Base-by-base conservation (phyloP, 2,888 invertebrate species). In the Eupeodes luniger region DNA sequence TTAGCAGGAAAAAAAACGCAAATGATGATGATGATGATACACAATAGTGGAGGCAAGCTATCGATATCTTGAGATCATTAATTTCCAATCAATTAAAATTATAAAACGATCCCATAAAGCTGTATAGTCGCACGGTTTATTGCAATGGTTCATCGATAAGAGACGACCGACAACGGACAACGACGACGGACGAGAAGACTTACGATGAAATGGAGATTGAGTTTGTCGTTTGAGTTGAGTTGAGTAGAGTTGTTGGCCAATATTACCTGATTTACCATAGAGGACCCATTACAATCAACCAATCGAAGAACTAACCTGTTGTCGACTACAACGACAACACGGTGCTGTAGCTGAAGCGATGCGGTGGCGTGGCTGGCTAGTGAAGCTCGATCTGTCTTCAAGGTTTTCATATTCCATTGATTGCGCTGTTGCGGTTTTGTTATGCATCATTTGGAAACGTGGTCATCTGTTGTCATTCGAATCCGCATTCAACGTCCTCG, bases 11-110 rank as follows among this genome's bases (percentile, higher is more conserved):
- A 14, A 27, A 53, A 51, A 9, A 34, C 11, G 49, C 19, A 47
- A 14, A 81, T 34, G 55, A 66, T 70, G 83, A 78, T 80, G 44
- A 44, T n/a, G 55, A 61, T 62, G 83, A 79, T 84, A 77, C 74
- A 87, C 72, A 84, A 83, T 87, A 57, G 44, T 67, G 76, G 57
- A 76, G 79, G 61, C 51, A 76, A 44, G 69, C 62, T 76, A 84
- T 89, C 85, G 80, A 82, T 84, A 85, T 89, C 89, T 59, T 67
- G 70, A 76, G 86, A 89, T 89, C 89, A 89, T 90, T 90, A 90
- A 90, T 90, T 90, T 90, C 85, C 90, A 90, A 90, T 90, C 90
- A 90, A 90, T 90, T 90, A 90, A 90, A 90, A 90, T 90, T 90
- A 90, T 90, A 90, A 90, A 90, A 82, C 90, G 90, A 90, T 90